A percentile compares a stretch with the other conserved stretches of the same genome.
These are phyloP conservation scores for Porites lobata DNA, from an alignment of 92 coral and sea anemone species.

Conservation along the genomic window DNA sequence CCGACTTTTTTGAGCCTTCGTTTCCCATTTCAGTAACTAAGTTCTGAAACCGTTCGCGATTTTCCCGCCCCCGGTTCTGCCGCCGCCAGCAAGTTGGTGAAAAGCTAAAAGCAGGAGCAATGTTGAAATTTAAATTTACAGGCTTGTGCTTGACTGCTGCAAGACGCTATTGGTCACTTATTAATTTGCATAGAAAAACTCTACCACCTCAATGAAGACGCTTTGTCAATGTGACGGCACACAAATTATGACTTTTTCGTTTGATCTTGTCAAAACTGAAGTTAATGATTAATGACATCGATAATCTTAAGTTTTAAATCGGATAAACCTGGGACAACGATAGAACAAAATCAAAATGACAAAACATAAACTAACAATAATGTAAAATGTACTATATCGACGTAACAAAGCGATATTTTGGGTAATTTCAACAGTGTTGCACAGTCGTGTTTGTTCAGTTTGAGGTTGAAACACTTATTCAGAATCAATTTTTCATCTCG, in stretches of 20 bases:
- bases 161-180: conserved; percentile 68
- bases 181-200: conserved; percentile 80
- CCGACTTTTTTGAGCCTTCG: conserved; percentile 32
- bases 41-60: conserved; percentile 9
- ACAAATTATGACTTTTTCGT: background rate
- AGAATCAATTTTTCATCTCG: background rate
- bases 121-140: conserved; percentile 46
- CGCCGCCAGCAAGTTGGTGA: background rate
- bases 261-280: conserved; percentile 12
- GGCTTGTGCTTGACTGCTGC: background rate
- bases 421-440: background rate
- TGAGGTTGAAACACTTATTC: too few relatives aligned
- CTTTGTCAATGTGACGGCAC: conserved; percentile 38
- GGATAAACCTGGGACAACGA: conserved; percentile 14
- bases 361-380: background rate
- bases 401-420: background rate
- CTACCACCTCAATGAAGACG: conserved; percentile 16
- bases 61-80: conserved; percentile 11
- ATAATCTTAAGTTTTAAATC: conserved; percentile 25
- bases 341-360: conserved; percentile 2
- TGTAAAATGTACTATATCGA: background rate
- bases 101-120: conserved; percentile 23
- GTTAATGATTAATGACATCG: conserved; percentile 43
- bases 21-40: conserved; percentile 37
- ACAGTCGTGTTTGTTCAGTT: background rate